A percentile compares a stretch with the other conserved stretches of the same genome.
Conservation (phyloP, 1,140 invertebrate species). For the Galendromus occidentalis region DNA sequence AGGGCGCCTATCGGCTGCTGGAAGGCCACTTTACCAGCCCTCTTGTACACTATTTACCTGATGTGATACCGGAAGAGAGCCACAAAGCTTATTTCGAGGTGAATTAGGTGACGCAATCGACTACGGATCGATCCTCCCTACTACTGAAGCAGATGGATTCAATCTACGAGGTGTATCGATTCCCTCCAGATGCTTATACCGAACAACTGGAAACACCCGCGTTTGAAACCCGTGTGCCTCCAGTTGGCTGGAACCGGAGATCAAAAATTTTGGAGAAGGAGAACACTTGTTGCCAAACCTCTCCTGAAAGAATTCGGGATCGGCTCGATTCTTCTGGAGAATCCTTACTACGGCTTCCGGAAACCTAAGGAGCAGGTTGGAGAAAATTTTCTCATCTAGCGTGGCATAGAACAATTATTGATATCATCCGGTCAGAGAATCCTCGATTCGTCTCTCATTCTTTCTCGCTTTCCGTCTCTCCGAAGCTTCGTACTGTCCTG, state of each 20-base stretch:
- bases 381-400: not conserved
- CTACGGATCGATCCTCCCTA: not conserved
- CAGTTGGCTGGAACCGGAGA: constrained; percentile 94
- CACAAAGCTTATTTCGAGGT: constrained; percentile 57
- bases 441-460: too few relatives aligned
- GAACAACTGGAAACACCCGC: constrained; percentile 42
- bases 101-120: not conserved
- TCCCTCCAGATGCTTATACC: constrained; percentile 50
- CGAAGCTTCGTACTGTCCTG: constrained; percentile 58
- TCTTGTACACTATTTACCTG: constrained; percentile 54
- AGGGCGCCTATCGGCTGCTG: constrained; percentile 49
- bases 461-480: constrained; percentile 21
- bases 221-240: constrained; percentile 63
- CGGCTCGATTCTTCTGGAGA: constrained; percentile 82
- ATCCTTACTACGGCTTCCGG: constrained; percentile 83
- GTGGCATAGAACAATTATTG: not conserved
- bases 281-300: constrained; percentile 72
- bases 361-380: constrained; percentile 71
- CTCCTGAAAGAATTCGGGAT: constrained; percentile 71
- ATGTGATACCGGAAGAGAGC: constrained; percentile 60
- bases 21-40: constrained; percentile 79
- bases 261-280: constrained; percentile 85
- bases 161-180: constrained; percentile 11
- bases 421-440: too few relatives aligned
- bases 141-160: not conserved